These are phyloP conservation scores for Pelagia noctiluca DNA, from an alignment of 30 jellyfish, hydroid and myxozoan genomes.

Conservation along the genomic window DNA sequence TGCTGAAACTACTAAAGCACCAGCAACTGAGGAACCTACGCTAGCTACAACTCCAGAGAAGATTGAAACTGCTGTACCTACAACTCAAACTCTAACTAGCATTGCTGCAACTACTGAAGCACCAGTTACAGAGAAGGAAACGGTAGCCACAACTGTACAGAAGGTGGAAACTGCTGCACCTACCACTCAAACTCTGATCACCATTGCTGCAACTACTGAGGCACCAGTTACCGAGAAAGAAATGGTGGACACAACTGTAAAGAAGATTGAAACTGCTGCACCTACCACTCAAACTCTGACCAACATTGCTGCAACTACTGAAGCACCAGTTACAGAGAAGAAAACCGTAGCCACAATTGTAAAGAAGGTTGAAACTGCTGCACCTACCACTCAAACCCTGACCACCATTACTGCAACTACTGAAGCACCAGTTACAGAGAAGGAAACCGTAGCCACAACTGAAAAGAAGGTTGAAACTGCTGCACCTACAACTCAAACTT, in stretches of 20 bases:
- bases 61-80: background rate
- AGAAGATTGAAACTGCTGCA: too few species aligned
- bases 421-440: background rate
- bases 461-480: background rate
- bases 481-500: background rate
- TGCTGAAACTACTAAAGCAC: background rate
- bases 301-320: constrained; percentile 19
- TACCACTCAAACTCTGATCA: background rate
- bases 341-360: background rate
- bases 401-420: background rate
- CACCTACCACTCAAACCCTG: background rate
- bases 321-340: background rate
- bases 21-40: background rate
- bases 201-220: background rate
- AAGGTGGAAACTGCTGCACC: background rate
- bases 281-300: too few species aligned
- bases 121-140: background rate
- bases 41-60: background rate
- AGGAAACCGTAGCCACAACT: background rate
- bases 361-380: background rate
- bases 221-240: background rate
- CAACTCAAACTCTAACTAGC: background rate
- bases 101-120: background rate
- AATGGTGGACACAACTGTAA: background rate
- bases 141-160: background rate